Evolutionary conservation across 2,888 invertebrate genomes (phyloP).

Genomic region (Harpagoxenus sublaevis): DNA sequence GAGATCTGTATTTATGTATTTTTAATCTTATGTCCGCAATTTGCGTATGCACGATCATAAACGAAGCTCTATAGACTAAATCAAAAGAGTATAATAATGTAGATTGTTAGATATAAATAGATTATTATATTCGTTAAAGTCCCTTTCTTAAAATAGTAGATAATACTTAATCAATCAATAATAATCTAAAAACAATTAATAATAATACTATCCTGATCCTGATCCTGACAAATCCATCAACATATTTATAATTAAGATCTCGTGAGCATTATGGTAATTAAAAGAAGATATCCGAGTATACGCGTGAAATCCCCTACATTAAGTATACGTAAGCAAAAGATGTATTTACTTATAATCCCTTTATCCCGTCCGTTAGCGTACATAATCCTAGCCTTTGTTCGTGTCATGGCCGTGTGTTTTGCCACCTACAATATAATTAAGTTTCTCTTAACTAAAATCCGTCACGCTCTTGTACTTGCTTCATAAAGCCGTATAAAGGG

Average conservation of each 20-base stretch:
- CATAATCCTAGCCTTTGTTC: slow-evolving; percentile 52
- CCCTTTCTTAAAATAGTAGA: background rate
- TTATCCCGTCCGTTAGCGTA: slow-evolving; percentile 37
- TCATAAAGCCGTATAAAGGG: background rate
- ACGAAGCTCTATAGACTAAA: background rate
- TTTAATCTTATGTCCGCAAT: background rate
- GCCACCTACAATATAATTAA: slow-evolving; percentile 53
- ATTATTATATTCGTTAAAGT: background rate
- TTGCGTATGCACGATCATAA: background rate
- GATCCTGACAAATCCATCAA: background rate
- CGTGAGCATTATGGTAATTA: background rate
- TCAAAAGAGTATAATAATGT: background rate
- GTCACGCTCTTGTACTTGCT: slow-evolving; percentile 30
- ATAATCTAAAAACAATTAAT: background rate
- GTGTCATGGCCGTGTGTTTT: slow-evolving; percentile 14
- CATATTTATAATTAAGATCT: slow-evolving; percentile 10
- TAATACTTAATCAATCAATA: background rate
- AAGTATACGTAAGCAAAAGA: background rate
- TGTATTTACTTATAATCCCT: slow-evolving; percentile 50
- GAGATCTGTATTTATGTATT: background rate
- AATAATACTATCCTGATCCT: background rate
- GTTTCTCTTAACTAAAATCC: slow-evolving; percentile 56
- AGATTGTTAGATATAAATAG: background rate
- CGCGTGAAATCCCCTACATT: background rate
- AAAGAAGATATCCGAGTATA: background rate